These are phyloP conservation scores for Monopis laevigella DNA, from an alignment of 2,888 invertebrate species.

Conservation along the genomic window DNA sequence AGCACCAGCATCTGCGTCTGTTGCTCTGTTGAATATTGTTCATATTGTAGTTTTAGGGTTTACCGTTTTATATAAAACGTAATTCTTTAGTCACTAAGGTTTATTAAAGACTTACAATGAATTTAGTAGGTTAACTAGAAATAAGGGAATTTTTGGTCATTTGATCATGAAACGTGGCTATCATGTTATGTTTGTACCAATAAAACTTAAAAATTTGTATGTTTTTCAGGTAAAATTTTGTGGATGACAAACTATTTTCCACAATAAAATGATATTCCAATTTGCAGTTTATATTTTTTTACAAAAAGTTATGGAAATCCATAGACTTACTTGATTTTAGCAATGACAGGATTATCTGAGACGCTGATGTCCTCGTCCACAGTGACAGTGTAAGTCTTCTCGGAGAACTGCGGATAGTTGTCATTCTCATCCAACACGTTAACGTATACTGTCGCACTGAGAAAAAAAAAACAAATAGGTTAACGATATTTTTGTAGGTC, in stretches of 20 bases:
- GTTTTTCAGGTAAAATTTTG: no score
- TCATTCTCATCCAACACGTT: conserved; percentile 90
- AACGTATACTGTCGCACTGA: conserved; percentile 80
- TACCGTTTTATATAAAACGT: no score
- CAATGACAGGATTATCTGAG: conserved; percentile 82
- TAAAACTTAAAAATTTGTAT: no score
- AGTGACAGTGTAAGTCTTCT: conserved; percentile 86
- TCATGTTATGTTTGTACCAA: no score
- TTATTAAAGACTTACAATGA: no score
- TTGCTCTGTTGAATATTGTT: conserved; percentile 82
- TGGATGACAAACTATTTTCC: no score
- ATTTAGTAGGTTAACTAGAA: no score
- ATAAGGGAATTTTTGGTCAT: no score
- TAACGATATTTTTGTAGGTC: no score
- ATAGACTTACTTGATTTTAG: conserved; percentile 48
- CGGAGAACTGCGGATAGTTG: conserved; percentile 93
- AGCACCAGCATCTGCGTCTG: conserved; percentile 90
- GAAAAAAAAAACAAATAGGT: conserved; percentile 18
- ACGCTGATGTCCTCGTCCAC: conserved; percentile 91
- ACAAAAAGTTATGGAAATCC: not conserved
- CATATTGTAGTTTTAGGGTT: no score
- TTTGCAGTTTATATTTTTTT: not conserved
- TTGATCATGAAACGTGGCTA: no score
- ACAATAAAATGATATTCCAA: not conserved
- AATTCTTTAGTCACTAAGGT: no score